Evolutionary conservation across 2,888 invertebrate genomes (phyloP), one percentile per base, ranked within the genome.

Genomic region (Luffia ferchaultella): DNA sequence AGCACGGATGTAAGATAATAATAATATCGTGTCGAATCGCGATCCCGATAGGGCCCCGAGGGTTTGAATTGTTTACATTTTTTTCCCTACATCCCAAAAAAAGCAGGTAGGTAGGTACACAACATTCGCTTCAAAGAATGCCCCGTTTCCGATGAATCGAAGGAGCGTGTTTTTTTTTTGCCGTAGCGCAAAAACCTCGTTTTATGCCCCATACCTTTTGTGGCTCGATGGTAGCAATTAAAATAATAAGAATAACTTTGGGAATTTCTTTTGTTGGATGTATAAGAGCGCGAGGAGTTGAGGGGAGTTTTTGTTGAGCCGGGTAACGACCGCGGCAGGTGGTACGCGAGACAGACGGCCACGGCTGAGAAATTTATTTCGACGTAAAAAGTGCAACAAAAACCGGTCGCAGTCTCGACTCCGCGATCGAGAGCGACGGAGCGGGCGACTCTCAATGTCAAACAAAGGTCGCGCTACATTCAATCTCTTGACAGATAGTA

Each of bases 301-400:
- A 43, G 77, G 76, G 80, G 75, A 73, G 74, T 7, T 75, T 80
- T 80, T 80, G 77, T 66, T 73, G 65, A 20, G 65, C 62, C 68
- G 76, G 76, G 75, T 73, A 78, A 78, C 78, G 77, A 80, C 76
- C 79, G 73, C 68, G 73, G 80, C 82, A 83, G 82, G 82, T 82
- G 82, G 76, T 72, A 72, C 62, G 71, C 68, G 42, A 49, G 49
- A 49, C 49, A 20, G 43, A 68, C 70, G 69, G 70, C 69, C 20
- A 68, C 70, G 69, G 70, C 69, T 70, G 70, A 68, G 73, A 73
- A 72, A 72, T 70, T 72, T 67, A 64, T 68, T 63, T 58, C 59
- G 60, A 61, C 61, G 72, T 73, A 76, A 77, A 76, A 73, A 70
- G 60, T 65, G 66, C 69, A 69, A 66, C 75, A 80, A 80, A 79